Percentiles rank a stretch among this genome's conserved stretches.
phyloP scores from a whole-genome alignment of 2,113 vertebrate genomes.

The Hippocampus abdominalis region DNA sequence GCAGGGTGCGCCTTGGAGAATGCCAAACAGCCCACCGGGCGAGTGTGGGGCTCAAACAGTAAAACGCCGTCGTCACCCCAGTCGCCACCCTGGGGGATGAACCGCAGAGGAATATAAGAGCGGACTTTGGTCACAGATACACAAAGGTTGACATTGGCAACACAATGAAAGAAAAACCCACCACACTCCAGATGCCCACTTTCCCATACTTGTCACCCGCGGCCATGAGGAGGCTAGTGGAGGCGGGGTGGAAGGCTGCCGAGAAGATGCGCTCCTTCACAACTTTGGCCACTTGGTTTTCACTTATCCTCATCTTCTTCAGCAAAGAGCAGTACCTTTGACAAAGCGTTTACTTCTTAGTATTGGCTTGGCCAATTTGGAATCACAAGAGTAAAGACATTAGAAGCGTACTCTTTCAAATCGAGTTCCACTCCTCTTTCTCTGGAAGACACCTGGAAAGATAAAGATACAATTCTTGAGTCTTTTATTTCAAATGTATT shows the following conservation, averaged over 20 bases:
- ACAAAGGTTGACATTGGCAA: neutral
- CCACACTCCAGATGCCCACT: constrained; percentile 85
- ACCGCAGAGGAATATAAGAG: neutral
- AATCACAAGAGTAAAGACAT: neutral
- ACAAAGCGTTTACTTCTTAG: neutral
- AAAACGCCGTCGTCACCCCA: constrained; percentile 67
- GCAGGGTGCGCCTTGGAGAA: constrained; percentile 76
- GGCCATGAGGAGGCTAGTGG: constrained; percentile 76
- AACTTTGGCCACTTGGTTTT: constrained; percentile 75
- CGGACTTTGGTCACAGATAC: neutral
- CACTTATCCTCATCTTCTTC: constrained; percentile 67
- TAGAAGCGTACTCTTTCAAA: constrained; percentile 51
- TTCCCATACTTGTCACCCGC: constrained; percentile 79
- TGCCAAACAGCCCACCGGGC: constrained; percentile 70
- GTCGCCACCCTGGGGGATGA: constrained; percentile 60
- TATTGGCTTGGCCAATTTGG: neutral
- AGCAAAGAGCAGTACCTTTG: constrained; percentile 76
- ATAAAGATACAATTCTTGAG: neutral
- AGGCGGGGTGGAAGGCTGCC: constrained; percentile 81
- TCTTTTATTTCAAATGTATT: neutral
- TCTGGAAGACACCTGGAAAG: constrained; percentile 31
- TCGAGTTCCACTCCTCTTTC: constrained; percentile 17
- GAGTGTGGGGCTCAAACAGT: constrained; percentile 74
- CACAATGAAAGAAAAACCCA: constrained; percentile 52
- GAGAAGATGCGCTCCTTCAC: constrained; percentile 72